Evolutionary conservation across 2,888 invertebrate genomes (phyloP).

Genomic region (Pyrocoelia pectoralis): DNA sequence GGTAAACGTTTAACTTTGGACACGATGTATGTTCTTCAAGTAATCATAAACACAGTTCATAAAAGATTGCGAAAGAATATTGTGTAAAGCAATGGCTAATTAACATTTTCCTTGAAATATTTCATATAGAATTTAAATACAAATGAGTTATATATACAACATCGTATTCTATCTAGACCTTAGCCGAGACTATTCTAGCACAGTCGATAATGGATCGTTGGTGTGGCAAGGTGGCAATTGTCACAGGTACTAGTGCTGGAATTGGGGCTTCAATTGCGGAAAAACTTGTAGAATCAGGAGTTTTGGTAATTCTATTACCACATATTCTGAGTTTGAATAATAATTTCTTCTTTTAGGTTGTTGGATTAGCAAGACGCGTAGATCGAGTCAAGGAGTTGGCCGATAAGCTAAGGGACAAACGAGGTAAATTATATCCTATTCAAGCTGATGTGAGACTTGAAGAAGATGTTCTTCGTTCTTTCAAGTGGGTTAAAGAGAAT

Average conservation of each 20-base stretch:
- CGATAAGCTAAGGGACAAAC: constrained; percentile 22
- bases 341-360: constrained; percentile 29
- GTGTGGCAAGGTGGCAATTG: constrained; percentile 10
- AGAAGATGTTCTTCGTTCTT: constrained; percentile 40
- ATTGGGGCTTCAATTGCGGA: constrained; percentile 14
- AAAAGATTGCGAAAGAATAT: too few relatives aligned
- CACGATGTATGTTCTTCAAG: too few relatives aligned
- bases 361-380: constrained; percentile 37
- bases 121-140: too few relatives aligned
- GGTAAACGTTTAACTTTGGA: too few relatives aligned
- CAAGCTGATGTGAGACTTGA: constrained; percentile 39
- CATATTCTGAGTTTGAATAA: neutral
- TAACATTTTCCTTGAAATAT: too few relatives aligned
- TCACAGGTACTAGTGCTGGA: constrained; percentile 14
- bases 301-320: neutral
- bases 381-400: constrained; percentile 32
- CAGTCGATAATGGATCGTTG: constrained; percentile 22
- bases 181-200: too few relatives aligned
- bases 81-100: too few relatives aligned
- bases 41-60: too few relatives aligned
- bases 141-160: too few relatives aligned
- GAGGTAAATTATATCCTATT: constrained; percentile 36
- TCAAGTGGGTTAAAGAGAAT: constrained; percentile 40
- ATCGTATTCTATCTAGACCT: too few relatives aligned
- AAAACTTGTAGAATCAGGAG: constrained; percentile 10